Evolutionary conservation across 2,113 vertebrate species (phyloP), one percentile per base, ranked within the genome.

Genomic region (Lates calcarifer): DNA sequence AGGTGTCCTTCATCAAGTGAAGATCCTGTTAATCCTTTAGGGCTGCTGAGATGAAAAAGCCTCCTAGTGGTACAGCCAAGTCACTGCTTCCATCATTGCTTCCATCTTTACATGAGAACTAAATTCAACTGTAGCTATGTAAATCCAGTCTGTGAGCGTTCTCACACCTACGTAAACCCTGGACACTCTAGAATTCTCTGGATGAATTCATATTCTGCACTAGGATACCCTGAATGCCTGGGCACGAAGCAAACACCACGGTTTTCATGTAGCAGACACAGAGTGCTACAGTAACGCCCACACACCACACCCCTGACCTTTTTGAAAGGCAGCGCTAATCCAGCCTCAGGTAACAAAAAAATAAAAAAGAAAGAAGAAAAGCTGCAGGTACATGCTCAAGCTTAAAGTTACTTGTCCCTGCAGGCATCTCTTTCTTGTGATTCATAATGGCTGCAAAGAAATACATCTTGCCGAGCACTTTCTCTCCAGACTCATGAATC

Each of bases 401-500:
- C 84, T 83, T 68, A 65, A 82, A 70, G 17, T 76, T 89, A 91
- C 89, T 9, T 91, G 89, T 33, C 91, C 86, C 90, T 84, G 69
- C 86, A 89, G 94, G 87, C 37, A 87, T 56, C 62, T 72, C 53
- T 86, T 88, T 83, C 8, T 74, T 80, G 81, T 33, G 73, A 49
- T 31, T 12, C 29, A 78, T 78, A 86, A 90, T 81, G 57, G 65
- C 22, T 86, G 11, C 17, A 73, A 56, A 83, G 70, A 62, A 78
- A 84, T 79, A 83, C 83, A 51, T 86, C 82, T 78, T 14, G 41
- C 18, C 17, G 13, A 9, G 56, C 45, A 31, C 84, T 79, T 79
- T 41, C 71, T 41, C 13, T 70, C 29, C 49, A 39, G 61, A 81
- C 26, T 67, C 58, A 68, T 24, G 51, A 77, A 73, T 66, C 17